phyloP scores from a whole-genome alignment of 2,797 vertebrate genomes.

The Gallirallus australis region DNA sequence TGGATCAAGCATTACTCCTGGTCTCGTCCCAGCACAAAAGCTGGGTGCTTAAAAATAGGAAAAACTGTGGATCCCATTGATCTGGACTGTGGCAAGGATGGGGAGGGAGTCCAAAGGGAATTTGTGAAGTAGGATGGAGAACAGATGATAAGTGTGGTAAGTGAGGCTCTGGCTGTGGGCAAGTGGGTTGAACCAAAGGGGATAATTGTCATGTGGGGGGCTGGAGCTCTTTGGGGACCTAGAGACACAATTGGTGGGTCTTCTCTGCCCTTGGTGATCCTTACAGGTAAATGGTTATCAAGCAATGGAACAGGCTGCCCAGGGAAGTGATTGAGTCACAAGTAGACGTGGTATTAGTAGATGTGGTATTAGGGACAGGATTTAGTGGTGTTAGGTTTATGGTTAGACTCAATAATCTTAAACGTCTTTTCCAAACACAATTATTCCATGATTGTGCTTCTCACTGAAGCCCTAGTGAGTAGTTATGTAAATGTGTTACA shows the following conservation, averaged over 20 bases:
- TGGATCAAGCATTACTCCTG: not conserved
- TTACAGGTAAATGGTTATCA: no score
- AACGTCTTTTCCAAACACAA: no score
- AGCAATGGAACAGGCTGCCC: no score
- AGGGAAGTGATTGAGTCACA: no score
- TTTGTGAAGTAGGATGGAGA: not conserved
- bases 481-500: fast-evolving
- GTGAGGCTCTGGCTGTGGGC: not conserved
- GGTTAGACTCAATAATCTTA: no score
- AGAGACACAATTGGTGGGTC: not conserved
- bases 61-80: not conserved
- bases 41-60: not conserved
- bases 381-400: no score
- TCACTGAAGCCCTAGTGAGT: fast-evolving
- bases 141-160: not conserved
- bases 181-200: not conserved
- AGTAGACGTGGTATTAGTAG: no score
- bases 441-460: fast-evolving
- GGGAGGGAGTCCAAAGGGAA: not conserved
- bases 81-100: fast-evolving
- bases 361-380: no score
- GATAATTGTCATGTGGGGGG: not conserved
- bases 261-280: not conserved
- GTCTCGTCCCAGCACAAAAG: not conserved
- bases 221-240: not conserved